A percentile compares a stretch with the other conserved stretches of the same genome.
Conservation (phyloP, 2,888 invertebrate species). For the Cephus pygmeus region DNA sequence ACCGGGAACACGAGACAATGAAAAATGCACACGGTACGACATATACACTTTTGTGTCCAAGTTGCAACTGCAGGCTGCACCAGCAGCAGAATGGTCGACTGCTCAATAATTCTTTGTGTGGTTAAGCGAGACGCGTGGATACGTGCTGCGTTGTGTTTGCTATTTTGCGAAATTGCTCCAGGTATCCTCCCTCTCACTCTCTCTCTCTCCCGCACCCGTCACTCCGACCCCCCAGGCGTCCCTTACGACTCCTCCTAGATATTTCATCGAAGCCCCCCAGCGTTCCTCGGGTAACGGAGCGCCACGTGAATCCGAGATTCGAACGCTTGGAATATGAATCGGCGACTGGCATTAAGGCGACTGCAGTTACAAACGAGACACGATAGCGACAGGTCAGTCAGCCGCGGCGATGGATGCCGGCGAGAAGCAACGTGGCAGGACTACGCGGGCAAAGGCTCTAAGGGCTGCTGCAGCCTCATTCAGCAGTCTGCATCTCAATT, state of each 20-base stretch:
- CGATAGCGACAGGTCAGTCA: not conserved
- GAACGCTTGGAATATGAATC: not conserved
- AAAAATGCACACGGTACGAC: slow-evolving; percentile 36
- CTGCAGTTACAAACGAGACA: not conserved
- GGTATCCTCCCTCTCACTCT: not conserved
- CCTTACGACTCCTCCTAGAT: not conserved
- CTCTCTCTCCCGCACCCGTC: not conserved
- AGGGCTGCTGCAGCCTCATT: slow-evolving; percentile 17
- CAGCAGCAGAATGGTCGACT: slow-evolving; percentile 22
- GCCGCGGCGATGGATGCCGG: not conserved
- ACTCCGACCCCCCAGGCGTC: not conserved
- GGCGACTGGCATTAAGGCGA: not conserved
- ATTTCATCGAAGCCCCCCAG: not conserved
- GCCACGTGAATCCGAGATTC: slow-evolving; percentile 5
- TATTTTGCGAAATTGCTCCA: slow-evolving; percentile 9
- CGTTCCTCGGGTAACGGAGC: not conserved
- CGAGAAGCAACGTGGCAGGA: not conserved
- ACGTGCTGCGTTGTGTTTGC: slow-evolving; percentile 10
- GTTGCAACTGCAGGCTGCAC: slow-evolving; percentile 16
- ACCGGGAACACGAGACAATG: slow-evolving; percentile 30
- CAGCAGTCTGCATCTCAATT: slow-evolving; percentile 32
- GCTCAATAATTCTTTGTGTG: slow-evolving; percentile 38
- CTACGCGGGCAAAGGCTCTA: not conserved
- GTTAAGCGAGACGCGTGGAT: slow-evolving; percentile 22
- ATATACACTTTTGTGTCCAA: slow-evolving; percentile 30